Evolutionary conservation across 2,113 vertebrate species (phyloP), one percentile per base, ranked within the genome.

Genomic region (Beaufortia kweichowensis): DNA sequence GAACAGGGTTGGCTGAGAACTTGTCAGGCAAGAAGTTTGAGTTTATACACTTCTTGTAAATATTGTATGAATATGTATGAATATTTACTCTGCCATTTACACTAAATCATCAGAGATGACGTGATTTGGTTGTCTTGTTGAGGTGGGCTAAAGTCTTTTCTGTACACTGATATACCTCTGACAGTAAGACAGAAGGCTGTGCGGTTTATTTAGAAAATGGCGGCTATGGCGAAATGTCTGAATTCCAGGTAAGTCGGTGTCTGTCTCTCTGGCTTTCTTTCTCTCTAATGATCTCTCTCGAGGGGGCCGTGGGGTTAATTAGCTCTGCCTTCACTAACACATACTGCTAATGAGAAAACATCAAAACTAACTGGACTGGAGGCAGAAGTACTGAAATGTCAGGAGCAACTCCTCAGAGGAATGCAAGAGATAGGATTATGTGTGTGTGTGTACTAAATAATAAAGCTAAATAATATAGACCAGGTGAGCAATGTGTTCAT

Each of bases 351-450:
- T 84, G 77, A 84, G 76, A 73, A 60, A 61, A 81, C 82, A 79
- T 84, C 79, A 84, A 84, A 84, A 81, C 73, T 23, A 76, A 72
- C 65, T 62, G 39, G 65, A 65, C 48, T 76, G 64, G 69, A 57
- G 63, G 48, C 79, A 66, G 67, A 78, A 81, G 71, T 79, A 76
- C 77, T 59, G 79, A 86, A 86, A 86, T 82, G 85, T 86, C 85
- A 86, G 61, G 67, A 61, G 29, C 56, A 53, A 59, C 61, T 80
- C 75, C 60, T 57, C 46, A 19, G 68, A 77, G 69, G 63, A 74
- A 56, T 74, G 50, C 63, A 50, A 69, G 59, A 57, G n/a, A 17
- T 31, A 56, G 56, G 12, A 35, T 23, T 74, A 59, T 24, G 7
- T 60, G 56, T 61, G 29, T 50, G 24, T 55, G 12, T 71, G 67